Conservation (phyloP, 2,797 vertebrate genomes). For the Acanthopagrus latus region DNA sequence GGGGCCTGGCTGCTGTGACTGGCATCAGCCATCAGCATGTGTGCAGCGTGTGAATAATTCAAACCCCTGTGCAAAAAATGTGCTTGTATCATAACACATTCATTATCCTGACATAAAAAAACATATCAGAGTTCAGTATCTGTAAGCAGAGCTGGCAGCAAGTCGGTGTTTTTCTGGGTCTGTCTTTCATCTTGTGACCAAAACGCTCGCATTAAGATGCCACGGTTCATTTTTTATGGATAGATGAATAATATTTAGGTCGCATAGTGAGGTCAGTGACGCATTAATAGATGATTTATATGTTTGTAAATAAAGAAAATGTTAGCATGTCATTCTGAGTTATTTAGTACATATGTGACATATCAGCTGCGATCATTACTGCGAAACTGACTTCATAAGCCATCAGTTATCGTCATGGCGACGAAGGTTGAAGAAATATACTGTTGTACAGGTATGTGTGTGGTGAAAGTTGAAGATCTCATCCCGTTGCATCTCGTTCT, state of each 20-base stretch:
- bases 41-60: conserved; percentile 10
- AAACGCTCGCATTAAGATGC: neutral
- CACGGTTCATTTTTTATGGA: neutral
- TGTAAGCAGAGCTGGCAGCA: neutral
- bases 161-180: neutral
- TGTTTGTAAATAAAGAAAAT: neutral
- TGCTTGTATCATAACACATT: neutral
- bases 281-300: neutral
- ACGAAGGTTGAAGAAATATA: too few relatives aligned
- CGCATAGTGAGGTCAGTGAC: neutral
- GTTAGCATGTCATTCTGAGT: neutral
- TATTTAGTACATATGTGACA: neutral
- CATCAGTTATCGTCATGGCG: too few relatives aligned
- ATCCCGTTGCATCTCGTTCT: too few relatives aligned
- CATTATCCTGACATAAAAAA: neutral
- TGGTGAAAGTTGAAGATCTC: too few relatives aligned
- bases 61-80: neutral
- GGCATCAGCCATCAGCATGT: neutral
- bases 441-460: too few relatives aligned
- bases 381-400: neutral
- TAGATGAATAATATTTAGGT: neutral
- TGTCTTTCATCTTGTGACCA: neutral
- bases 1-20: neutral
- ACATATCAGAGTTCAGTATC: neutral
- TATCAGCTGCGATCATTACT: neutral